Base-by-base conservation (phyloP, 1,140 invertebrate species). In the Epicauta chinensis region DNA sequence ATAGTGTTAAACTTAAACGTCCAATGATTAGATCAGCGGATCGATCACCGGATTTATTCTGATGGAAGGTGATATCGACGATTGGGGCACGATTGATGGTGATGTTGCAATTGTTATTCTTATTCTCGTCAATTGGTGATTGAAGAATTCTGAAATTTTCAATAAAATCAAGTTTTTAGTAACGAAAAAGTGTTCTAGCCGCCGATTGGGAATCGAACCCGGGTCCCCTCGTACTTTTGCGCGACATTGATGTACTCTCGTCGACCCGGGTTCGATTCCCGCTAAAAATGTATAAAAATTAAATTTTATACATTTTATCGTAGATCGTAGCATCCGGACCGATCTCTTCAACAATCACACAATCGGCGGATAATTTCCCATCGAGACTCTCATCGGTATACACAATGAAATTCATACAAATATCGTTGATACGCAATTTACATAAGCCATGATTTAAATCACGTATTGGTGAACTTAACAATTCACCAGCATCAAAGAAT, bases 401-500 rank as follows among this genome's bases (percentile, higher is more conserved):
- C 47, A 81, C 77, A 31, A 85, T 80, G 31, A 83, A 67, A 4
- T 76, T 76, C 1, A 81, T 61, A 16, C 75, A 77, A 1, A 82
- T 75, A 70, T 89, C 87, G n/a, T 82, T 81, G 6, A 88, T 76
- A 23, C 81, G 81, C 17, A 90, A 69, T 61, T 80, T 82, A 11
- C 84, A 85, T 11, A 89, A 69, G 1, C 84, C 84, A 53, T 83
- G 82, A 61, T 82, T 84, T 50, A 83, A 63, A 62, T 88, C 85
- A 11, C 85, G 73, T 1, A 86, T 82, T 1, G 84, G 84, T 2
- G 85, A 88, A 67, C 84, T 87, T 7, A 87, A 65, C 1, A 86
- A 76, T 69, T 87, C 86, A 52, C 87, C 84, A 44, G 81, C 79
- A 59, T 87, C 86, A 31, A 80, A 83, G 63, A 83, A 88, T 2